Percentiles rank a stretch among this genome's conserved stretches.
phyloP scores from a whole-genome alignment of 2,797 vertebrate genomes.

The Sparidentex hasta region DNA sequence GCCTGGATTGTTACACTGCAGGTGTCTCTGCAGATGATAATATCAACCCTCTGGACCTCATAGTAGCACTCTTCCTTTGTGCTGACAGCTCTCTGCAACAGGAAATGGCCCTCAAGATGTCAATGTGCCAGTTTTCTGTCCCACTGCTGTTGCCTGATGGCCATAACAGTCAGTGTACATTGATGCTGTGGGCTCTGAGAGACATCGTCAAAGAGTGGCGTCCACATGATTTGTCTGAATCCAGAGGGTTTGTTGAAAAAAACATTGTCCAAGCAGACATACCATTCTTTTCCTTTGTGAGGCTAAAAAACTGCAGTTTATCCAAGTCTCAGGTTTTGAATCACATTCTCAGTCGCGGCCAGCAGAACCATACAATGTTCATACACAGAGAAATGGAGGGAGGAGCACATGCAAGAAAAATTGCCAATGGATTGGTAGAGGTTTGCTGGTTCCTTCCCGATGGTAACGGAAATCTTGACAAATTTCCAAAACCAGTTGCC shows the following conservation, averaged over 20 bases:
- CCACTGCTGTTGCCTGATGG: slow-evolving; percentile 81
- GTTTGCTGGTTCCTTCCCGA: slow-evolving; percentile 83
- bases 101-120: slow-evolving; percentile 84
- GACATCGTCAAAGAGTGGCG: slow-evolving; percentile 82
- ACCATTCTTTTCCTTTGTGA: slow-evolving; percentile 69
- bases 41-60: slow-evolving; percentile 16
- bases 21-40: background rate
- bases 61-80: slow-evolving; percentile 80
- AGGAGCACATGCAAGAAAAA: slow-evolving; percentile 48
- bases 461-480: slow-evolving; percentile 69
- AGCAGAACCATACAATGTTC: slow-evolving; percentile 76
- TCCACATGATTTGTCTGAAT: slow-evolving; percentile 56
- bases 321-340: slow-evolving; percentile 85
- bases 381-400: slow-evolving; percentile 75
- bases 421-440: slow-evolving; percentile 79
- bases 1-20: background rate
- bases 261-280: slow-evolving; percentile 62
- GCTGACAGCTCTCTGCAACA: slow-evolving; percentile 83
- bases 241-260: slow-evolving; percentile 71
- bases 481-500: slow-evolving; percentile 77
- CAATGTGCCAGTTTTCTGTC: slow-evolving; percentile 86
- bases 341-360: slow-evolving; percentile 70
- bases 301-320: slow-evolving; percentile 60
- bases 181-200: slow-evolving; percentile 86
- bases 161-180: slow-evolving; percentile 45